Base-by-base conservation (phyloP, 2,888 invertebrate species). In the Miltochrista miniata region DNA sequence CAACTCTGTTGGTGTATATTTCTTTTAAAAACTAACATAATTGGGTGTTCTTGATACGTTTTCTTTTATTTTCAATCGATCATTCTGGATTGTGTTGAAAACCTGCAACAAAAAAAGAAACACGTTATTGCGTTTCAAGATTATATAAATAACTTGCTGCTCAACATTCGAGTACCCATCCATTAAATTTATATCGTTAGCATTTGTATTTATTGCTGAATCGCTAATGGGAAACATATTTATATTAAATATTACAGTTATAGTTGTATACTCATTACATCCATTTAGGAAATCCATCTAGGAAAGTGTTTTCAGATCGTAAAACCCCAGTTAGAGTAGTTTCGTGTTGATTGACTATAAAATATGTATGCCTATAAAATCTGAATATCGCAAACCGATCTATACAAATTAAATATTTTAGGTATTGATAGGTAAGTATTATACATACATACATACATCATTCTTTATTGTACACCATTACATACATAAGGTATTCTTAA, bases 71-170 rank as follows among this genome's bases (percentile, higher is more conserved):
- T 51, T 24, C 41, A 35, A 48, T 56, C 52, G 56, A 59, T 56
- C 72, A 70, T 62, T 56, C 61, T 64, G 56, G 68, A 68, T 70
- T 64, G 53, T 47, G 51, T 52, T 39, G 41, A 29, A 56, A 53
- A 71, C 66, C 70, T 71, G 70, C 45, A 71, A 71, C 70, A 71
- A 71, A 54, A 45, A 52, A 44, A 56, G 14, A 31, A 31, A 10
- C 18, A 24, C 18, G 5, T 24, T 24, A 24, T 24, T 24, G 18
- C 18, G 5, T 24, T 24, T 24, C 3, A 4, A 24, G 5, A 24
- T 4, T 5, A 24, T 24, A 24, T 24, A 24, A 24, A 24, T 24
- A 24, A 24, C 18, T 4, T 24, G 2, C 3, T 24, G 2, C 2
- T 24, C 18, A 24, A 5, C 5, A 24, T n/a, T n/a, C n/a, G n/a